Percentiles rank a stretch among this genome's conserved stretches.
Evolutionary conservation across 2,888 invertebrate species (phyloP).

Genomic region (Sepiola atlantica): DNA sequence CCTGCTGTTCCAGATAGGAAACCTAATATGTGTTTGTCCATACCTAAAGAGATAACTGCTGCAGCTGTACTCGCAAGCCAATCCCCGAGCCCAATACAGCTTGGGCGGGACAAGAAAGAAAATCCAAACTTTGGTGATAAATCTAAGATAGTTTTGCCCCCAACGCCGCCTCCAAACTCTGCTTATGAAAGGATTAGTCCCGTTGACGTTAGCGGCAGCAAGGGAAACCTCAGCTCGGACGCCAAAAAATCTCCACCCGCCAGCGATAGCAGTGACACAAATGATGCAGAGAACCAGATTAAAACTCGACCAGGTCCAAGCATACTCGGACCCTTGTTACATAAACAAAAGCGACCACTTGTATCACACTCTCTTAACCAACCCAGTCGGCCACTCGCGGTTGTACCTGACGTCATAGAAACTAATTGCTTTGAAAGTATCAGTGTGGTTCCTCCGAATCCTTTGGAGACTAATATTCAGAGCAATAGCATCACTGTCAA

Average conservation of each 20-base stretch:
- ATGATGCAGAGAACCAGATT: constrained; percentile 32
- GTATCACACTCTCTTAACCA: background rate
- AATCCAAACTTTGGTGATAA: constrained; percentile 34
- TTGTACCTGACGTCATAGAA: background rate
- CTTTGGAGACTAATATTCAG: background rate
- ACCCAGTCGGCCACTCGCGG: constrained; percentile 2
- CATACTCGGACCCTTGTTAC: constrained; percentile 36
- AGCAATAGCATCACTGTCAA: background rate
- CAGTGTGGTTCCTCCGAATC: background rate
- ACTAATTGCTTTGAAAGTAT: background rate
- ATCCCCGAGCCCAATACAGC: constrained; percentile 39
- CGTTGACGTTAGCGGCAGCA: background rate
- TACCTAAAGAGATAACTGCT: constrained; percentile 41
- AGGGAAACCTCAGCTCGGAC: background rate
- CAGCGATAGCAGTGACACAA: constrained; percentile 35
- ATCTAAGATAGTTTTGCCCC: background rate
- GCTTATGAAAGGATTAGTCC: constrained; percentile 44
- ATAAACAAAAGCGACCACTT: constrained; percentile 41
- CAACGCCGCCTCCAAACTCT: constrained; percentile 32
- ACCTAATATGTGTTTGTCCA: background rate
- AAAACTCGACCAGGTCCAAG: constrained; percentile 44
- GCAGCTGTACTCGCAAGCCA: constrained; percentile 43
- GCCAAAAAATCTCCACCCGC: background rate
- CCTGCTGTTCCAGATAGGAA: constrained; percentile 32
- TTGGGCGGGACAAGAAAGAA: constrained; percentile 25